Evolutionary conservation across 2,888 invertebrate genomes (phyloP).

Genomic region (Plutella xylostella): DNA sequence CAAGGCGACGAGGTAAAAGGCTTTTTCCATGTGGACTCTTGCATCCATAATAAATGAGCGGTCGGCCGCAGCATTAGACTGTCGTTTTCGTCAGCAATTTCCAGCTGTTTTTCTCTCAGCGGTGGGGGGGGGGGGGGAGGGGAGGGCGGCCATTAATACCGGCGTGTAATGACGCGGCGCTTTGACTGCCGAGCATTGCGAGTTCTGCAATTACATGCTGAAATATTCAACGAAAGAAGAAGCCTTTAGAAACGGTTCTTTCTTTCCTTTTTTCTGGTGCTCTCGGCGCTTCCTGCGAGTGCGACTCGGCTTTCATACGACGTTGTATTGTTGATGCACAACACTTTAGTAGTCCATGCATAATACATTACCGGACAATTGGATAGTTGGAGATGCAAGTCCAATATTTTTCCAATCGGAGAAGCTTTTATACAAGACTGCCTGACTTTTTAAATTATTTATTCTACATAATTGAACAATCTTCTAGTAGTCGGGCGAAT

Average conservation of each 20-base stretch:
- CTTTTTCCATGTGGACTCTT: conserved; percentile 26
- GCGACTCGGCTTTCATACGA: not conserved
- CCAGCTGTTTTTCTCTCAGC: conserved; percentile 16
- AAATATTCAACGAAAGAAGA: conserved; percentile 35
- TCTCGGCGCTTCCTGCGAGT: conserved; percentile 6
- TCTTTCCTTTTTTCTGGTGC: conserved; percentile 7
- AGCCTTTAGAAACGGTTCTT: conserved; percentile 7
- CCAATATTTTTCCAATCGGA: too few relatives aligned
- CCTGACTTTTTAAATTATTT: too few relatives aligned
- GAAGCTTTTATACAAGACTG: too few relatives aligned
- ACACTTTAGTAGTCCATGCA: conserved; percentile 4
- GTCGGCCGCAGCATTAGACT: conserved; percentile 26
- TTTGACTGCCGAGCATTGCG: conserved; percentile 28
- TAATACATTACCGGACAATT: conserved; percentile 1
- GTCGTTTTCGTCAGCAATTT: conserved; percentile 22
- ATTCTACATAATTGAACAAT: too few relatives aligned
- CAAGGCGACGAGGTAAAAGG: conserved; percentile 15
- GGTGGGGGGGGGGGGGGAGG: not conserved
- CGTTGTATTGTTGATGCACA: conserved; percentile 1
- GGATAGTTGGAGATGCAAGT: too few relatives aligned
- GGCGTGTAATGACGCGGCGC: conserved; percentile 31
- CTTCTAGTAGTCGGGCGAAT: too few relatives aligned
- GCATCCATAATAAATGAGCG: conserved; percentile 45
- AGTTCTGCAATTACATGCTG: conserved; percentile 42
- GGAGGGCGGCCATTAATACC: conserved; percentile 24